Base-by-base conservation (phyloP, 2,797 vertebrate genomes). In the Rachycentron canadum region DNA sequence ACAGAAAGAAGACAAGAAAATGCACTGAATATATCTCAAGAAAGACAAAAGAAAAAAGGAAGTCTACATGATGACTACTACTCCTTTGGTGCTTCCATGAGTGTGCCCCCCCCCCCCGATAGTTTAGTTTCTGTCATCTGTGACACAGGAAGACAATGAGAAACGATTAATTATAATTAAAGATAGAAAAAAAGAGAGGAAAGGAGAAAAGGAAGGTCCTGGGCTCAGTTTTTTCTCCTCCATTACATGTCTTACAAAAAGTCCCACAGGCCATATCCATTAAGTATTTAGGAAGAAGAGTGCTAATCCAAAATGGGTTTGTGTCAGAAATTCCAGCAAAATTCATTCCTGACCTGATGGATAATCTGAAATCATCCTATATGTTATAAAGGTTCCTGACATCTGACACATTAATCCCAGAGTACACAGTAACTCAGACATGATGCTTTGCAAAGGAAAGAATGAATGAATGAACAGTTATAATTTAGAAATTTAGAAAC, bases 121-220 rank as follows among this genome's bases (percentile, higher is more conserved):
- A 76, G 61, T 64, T 81, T 77, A 74, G 63, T 66, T 73, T 70
- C 32, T 13, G 50, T 69, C 76, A 83, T 84, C 45, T 21, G 23
- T 38, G 43, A 82, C 65, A 79, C 19, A 43, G 73, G 53, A 49
- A 63, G 56, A 83, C 61, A 53, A 56, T 25, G 56, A 75, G 68
- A 72, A 47, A 58, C 16, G 68, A 53, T 40, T 30, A 73, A 68
- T 60, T 55, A 69, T 47, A 53, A 82, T 82, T 32, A 82, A 67
- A 70, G 28, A 32, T 69, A 30, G 34, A 71, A 43, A n/a, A 67
- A 49, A 49, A 5, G n/a, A 68, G 43, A 32, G 32, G 32, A 32
- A 32, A 32, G 32, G 32, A 71, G 49, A n/a, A 69, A 49, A 49
- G 7, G n/a, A 68, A 49, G 60, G 7, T 4, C 50, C 40, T 28